Evolutionary conservation across 2,113 vertebrate species (phyloP).

Genomic region (Scomber japonicus): DNA sequence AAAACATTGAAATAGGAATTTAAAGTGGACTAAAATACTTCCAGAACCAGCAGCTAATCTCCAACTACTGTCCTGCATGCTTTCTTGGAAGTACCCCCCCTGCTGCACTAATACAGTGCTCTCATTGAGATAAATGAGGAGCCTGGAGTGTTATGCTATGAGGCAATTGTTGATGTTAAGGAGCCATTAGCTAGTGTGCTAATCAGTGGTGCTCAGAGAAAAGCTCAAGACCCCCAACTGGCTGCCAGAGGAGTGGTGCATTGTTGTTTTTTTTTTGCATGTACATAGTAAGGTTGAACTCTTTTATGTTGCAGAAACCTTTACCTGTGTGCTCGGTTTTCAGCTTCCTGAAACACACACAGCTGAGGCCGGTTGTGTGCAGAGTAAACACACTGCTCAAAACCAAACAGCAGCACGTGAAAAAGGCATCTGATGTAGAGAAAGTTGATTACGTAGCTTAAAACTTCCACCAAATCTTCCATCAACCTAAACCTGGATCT

Average conservation of each 20-base stretch:
- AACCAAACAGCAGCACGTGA: slow-evolving; percentile 30
- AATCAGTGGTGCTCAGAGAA: slow-evolving; percentile 21
- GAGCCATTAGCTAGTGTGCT: slow-evolving; percentile 24
- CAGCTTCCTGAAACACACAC: background rate
- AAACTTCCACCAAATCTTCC: background rate
- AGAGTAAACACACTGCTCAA: slow-evolving; percentile 31
- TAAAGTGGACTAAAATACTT: background rate
- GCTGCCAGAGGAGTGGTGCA: background rate
- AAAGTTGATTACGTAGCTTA: slow-evolving; percentile 35
- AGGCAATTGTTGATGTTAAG: slow-evolving; percentile 33
- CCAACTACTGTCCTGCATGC: slow-evolving; percentile 8
- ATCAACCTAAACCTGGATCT: slow-evolving; percentile 5
- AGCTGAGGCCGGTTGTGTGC: background rate
- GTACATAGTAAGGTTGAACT: background rate
- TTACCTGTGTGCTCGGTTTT: background rate
- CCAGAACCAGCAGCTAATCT: slow-evolving; percentile 38
- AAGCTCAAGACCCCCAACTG: background rate
- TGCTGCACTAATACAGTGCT: slow-evolving; percentile 30
- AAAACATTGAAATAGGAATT: background rate
- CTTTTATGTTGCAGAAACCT: background rate
- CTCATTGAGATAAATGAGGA: slow-evolving; percentile 22
- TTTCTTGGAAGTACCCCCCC: slow-evolving; percentile 25
- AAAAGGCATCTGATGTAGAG: background rate
- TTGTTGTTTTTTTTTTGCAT: no score
- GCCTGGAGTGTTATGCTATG: slow-evolving; percentile 7